A percentile compares a stretch with the other conserved stretches of the same genome.
phyloP scores from a whole-genome alignment of 2,888 invertebrate species.

The Yponomeuta evonymella region DNA sequence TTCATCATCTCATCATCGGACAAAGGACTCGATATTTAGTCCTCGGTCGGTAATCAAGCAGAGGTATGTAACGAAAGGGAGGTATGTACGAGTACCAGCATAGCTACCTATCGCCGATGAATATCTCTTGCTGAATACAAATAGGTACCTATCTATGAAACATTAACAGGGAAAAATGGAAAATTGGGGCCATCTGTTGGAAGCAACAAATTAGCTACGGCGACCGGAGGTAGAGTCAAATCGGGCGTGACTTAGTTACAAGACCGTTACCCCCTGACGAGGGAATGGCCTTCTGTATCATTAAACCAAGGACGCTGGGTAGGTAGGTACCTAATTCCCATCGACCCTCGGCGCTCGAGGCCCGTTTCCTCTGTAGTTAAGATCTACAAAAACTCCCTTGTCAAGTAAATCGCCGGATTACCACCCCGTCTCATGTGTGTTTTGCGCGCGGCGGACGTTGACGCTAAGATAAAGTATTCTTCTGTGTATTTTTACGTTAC shows the following conservation, averaged over 20 bases:
- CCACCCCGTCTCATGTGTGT: constrained; percentile 17
- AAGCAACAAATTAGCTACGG: background rate
- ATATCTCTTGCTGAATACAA: background rate
- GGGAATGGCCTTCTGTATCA: constrained; percentile 14
- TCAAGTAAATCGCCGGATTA: constrained; percentile 23
- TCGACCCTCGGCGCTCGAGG: constrained; percentile 1
- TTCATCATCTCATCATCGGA: no score
- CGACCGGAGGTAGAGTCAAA: background rate
- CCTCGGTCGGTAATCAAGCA: background rate
- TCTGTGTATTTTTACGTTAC: background rate
- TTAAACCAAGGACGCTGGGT: constrained; percentile 13
- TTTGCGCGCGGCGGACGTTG: constrained; percentile 16
- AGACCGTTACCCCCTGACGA: background rate
- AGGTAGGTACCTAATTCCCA: background rate
- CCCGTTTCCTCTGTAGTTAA: constrained; percentile 1
- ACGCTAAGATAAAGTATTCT: background rate
- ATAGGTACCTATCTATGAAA: background rate
- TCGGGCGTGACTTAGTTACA: background rate
- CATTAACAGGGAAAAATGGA: background rate
- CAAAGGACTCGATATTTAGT: background rate
- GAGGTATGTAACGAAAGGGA: no score
- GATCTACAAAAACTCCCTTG: constrained; percentile 15
- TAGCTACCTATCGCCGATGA: no score
- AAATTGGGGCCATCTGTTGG: background rate
- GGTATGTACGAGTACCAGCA: no score